Evolutionary conservation across 2,797 vertebrate species (phyloP).

Genomic region (Mallotus villosus): DNA sequence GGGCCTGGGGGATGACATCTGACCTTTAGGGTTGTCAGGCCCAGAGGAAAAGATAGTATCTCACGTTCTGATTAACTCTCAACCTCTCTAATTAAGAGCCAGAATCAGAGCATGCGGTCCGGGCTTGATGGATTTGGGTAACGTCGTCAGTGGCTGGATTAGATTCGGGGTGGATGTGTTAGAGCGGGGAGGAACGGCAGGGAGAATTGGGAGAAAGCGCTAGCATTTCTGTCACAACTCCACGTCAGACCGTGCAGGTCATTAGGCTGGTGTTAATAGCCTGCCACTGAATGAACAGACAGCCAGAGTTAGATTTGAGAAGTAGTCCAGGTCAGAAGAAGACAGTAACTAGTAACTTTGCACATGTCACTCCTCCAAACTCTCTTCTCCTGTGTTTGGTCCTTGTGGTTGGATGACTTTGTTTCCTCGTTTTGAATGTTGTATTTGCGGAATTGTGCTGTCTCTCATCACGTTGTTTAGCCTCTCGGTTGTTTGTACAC

Average conservation of each 20-base stretch:
- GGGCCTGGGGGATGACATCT: constrained; percentile 60
- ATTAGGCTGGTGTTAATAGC: constrained; percentile 51
- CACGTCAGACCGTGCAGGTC: constrained; percentile 34
- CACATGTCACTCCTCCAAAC: no score
- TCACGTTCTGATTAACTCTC: constrained; percentile 68
- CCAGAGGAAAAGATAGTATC: constrained; percentile 53
- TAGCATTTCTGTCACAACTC: constrained; percentile 51
- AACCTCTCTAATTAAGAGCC: constrained; percentile 68
- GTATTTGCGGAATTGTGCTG: neutral
- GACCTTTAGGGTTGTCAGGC: constrained; percentile 76
- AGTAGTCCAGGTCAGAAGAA: no score
- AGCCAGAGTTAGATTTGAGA: constrained; percentile 10
- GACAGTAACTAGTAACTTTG: neutral
- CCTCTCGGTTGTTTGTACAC: neutral
- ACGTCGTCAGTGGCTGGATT: constrained; percentile 26
- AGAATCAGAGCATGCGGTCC: constrained; percentile 10
- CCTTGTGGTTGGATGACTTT: no score
- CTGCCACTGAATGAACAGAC: constrained; percentile 47
- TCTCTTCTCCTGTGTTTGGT: no score
- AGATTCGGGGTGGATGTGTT: constrained; percentile 19
- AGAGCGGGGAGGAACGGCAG: constrained; percentile 11
- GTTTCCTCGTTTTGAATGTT: no score
- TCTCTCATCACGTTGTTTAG: neutral
- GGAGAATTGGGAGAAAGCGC: constrained; percentile 19
- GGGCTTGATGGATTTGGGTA: no score